These are phyloP conservation scores for Rhagium mordax DNA, from an alignment of 2,888 invertebrate species.

Conservation along the genomic window DNA sequence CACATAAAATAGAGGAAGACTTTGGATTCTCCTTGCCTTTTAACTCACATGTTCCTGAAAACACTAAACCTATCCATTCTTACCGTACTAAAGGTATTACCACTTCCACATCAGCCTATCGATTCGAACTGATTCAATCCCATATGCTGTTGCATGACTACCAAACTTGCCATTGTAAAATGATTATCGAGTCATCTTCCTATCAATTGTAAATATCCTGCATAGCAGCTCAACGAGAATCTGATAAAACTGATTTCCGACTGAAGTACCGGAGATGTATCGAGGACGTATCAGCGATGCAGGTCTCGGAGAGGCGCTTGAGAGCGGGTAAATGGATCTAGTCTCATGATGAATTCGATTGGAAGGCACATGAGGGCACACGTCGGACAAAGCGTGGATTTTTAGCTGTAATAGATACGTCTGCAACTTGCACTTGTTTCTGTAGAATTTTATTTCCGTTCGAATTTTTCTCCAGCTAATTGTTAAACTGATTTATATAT, in stretches of 20 bases:
- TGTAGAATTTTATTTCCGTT: too few species aligned
- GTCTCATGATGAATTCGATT: slow-evolving; percentile 62
- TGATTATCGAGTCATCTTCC: slow-evolving; percentile 43
- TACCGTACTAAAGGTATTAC: not conserved
- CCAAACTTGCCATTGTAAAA: slow-evolving; percentile 24
- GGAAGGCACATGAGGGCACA: slow-evolving; percentile 48
- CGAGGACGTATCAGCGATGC: slow-evolving; percentile 56
- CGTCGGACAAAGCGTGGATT: slow-evolving; percentile 5
- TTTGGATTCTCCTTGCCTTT: too few species aligned
- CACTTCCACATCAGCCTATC: not conserved
- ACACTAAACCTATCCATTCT: not conserved
- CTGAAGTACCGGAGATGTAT: slow-evolving; percentile 11
- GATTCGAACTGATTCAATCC: not conserved
- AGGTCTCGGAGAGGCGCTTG: slow-evolving; percentile 58
- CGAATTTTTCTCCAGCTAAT: too few species aligned
- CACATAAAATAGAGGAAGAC: too few species aligned
- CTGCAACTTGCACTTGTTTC: not conserved
- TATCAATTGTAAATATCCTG: slow-evolving; percentile 48
- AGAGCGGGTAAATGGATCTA: slow-evolving; percentile 61
- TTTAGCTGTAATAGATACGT: not conserved
- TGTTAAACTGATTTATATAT: too few species aligned
- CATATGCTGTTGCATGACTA: not conserved
- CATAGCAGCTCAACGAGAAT: slow-evolving; percentile 26
- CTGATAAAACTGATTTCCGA: slow-evolving; percentile 15
- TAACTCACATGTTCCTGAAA: too few species aligned